phyloP scores from a whole-genome alignment of 2,888 invertebrate species.

The Drosophila anomelani region DNA sequence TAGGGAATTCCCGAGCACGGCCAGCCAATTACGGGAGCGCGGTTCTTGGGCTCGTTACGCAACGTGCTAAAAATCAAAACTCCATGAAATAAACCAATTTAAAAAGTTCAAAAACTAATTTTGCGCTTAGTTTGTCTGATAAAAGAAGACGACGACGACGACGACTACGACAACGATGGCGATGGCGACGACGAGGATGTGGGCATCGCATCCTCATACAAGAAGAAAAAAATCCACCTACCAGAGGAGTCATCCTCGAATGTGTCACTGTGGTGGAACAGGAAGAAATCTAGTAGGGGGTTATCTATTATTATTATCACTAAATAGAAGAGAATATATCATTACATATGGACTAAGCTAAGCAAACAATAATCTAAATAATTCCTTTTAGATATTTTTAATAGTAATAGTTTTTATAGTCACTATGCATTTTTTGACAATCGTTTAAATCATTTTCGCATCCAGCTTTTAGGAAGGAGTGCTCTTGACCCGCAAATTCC shows the following conservation, averaged over 20 bases:
- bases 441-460: not conserved
- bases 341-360: too few species aligned
- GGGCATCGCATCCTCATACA: slow-evolving; percentile 35
- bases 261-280: slow-evolving; percentile 28
- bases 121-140: slow-evolving; percentile 82
- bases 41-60: slow-evolving; percentile 74
- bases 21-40: slow-evolving; percentile 69
- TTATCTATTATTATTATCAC: not conserved
- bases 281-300: not conserved
- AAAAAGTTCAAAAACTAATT: slow-evolving; percentile 82
- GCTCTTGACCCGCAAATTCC: not conserved
- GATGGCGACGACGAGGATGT: not conserved
- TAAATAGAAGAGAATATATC: not conserved
- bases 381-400: too few species aligned
- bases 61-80: slow-evolving; percentile 79
- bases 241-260: slow-evolving; percentile 35
- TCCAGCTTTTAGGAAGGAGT: not conserved
- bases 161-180: not conserved
- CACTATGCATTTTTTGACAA: too few species aligned
- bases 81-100: slow-evolving; percentile 82
- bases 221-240: slow-evolving; percentile 31
- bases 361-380: too few species aligned
- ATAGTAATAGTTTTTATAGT: not conserved
- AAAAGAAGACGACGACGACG: slow-evolving; percentile 68
- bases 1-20: slow-evolving; percentile 47